phyloP scores from a whole-genome alignment of 2,888 invertebrate genomes.

The Ichneumoninae sp. region DNA sequence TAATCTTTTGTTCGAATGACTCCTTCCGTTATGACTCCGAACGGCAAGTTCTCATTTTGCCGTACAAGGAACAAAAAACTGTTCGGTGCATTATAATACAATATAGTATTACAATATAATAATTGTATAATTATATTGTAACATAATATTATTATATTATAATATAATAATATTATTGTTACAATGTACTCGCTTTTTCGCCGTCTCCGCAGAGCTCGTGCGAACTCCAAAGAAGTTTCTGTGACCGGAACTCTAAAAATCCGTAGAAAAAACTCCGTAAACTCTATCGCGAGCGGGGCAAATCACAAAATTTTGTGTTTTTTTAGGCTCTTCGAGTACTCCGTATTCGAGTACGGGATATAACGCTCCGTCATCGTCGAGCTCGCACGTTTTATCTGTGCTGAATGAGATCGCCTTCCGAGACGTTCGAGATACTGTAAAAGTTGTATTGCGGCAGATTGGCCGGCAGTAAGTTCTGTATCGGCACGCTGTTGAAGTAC shows the following conservation, averaged over 20 bases:
- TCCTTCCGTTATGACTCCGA: background rate
- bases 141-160: no score
- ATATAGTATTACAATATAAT: no score
- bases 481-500: conserved; percentile 76
- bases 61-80: background rate
- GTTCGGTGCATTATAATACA: background rate
- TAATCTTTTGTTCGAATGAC: background rate
- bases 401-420: conserved; percentile 78
- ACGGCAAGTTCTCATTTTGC: background rate
- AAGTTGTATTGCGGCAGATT: conserved; percentile 81
- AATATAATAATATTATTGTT: background rate
- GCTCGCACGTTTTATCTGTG: conserved; percentile 73
- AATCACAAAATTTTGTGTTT: background rate
- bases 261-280: background rate
- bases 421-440: conserved; percentile 81
- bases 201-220: background rate
- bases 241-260: background rate
- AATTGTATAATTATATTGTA: no score
- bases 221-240: background rate
- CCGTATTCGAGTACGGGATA: background rate
- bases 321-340: background rate
- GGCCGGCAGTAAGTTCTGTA: conserved; percentile 80
- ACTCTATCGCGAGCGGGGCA: background rate
- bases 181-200: background rate
- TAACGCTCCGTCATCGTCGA: background rate